Evolutionary conservation across 2,888 invertebrate genomes (phyloP).

Genomic region (Opisthograptis luteolata): DNA sequence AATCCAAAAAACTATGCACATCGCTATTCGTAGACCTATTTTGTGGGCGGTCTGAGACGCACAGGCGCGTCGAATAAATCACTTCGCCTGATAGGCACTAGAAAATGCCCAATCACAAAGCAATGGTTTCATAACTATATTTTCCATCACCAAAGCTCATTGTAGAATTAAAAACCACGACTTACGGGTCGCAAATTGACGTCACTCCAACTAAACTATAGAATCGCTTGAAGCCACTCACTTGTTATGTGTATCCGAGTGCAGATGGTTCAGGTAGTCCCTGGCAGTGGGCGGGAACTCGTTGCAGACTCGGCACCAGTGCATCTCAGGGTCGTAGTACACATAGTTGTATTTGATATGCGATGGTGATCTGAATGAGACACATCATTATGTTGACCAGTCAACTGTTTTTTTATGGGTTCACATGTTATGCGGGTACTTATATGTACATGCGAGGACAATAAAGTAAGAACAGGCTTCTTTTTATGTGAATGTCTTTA

Average conservation of each 20-base stretch:
- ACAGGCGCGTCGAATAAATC: too few species aligned
- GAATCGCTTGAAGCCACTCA: slow-evolving; percentile 64
- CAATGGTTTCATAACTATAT: too few species aligned
- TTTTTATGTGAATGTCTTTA: too few species aligned
- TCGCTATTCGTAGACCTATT: neutral
- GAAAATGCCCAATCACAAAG: too few species aligned
- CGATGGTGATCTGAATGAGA: slow-evolving; percentile 64
- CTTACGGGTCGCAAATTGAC: slow-evolving; percentile 93
- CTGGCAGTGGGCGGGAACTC: slow-evolving; percentile 94
- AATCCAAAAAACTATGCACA: neutral
- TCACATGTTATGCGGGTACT: too few species aligned
- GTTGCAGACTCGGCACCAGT: slow-evolving; percentile 95
- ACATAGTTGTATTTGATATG: slow-evolving; percentile 88
- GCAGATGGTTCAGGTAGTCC: slow-evolving; percentile 93
- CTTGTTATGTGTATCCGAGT: slow-evolving; percentile 90
- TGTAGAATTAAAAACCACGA: too few species aligned
- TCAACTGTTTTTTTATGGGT: neutral
- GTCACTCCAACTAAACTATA: slow-evolving; percentile 75
- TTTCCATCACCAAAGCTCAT: too few species aligned
- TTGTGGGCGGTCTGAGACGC: too few species aligned
- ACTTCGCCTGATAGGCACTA: too few species aligned
- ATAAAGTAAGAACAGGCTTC: too few species aligned
- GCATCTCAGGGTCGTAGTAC: slow-evolving; percentile 95
- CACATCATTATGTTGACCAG: too few species aligned
- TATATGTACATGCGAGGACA: too few species aligned